These are phyloP conservation scores for Anarrhichthys ocellatus DNA, from an alignment of 2,113 vertebrate species.

Conservation along the genomic window DNA sequence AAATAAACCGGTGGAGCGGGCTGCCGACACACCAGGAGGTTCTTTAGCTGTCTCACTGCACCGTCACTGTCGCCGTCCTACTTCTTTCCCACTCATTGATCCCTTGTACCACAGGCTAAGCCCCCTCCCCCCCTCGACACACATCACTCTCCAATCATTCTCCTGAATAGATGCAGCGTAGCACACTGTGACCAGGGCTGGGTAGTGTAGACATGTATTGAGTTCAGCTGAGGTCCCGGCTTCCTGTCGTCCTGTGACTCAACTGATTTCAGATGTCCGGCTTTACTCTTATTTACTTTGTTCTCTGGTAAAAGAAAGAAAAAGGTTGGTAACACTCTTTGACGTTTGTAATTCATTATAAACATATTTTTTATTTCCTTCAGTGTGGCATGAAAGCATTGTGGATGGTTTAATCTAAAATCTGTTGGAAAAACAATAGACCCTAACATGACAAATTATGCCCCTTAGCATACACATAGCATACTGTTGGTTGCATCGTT, in stretches of 20 bases:
- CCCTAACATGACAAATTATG: no score
- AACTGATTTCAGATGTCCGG: not conserved
- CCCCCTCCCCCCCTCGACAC: conserved; percentile 1
- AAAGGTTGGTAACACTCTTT: not conserved
- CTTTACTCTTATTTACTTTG: not conserved
- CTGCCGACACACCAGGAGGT: conserved; percentile 10
- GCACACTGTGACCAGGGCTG: conserved; percentile 11
- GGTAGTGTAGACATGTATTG: not conserved
- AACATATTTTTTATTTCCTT: not conserved
- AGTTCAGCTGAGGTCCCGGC: conserved; percentile 12
- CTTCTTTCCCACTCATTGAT: conserved; percentile 58
- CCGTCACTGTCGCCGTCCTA: conserved; percentile 18
- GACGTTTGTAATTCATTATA: not conserved
- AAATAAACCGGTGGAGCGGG: conserved; percentile 55
- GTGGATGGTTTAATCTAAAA: no score
- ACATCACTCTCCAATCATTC: conserved; percentile 25
- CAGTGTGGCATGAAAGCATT: no score
- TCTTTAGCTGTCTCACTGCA: not conserved
- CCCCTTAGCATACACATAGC: no score
- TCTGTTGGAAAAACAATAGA: no score
- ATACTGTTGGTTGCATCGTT: no score
- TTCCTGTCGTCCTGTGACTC: not conserved
- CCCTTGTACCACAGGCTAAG: not conserved
- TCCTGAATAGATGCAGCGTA: conserved; percentile 1
- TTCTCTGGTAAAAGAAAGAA: not conserved